Evolutionary conservation across 2,888 invertebrate species (phyloP), one percentile per base, ranked within the genome.

Genomic region (Corythucha ciliata): DNA sequence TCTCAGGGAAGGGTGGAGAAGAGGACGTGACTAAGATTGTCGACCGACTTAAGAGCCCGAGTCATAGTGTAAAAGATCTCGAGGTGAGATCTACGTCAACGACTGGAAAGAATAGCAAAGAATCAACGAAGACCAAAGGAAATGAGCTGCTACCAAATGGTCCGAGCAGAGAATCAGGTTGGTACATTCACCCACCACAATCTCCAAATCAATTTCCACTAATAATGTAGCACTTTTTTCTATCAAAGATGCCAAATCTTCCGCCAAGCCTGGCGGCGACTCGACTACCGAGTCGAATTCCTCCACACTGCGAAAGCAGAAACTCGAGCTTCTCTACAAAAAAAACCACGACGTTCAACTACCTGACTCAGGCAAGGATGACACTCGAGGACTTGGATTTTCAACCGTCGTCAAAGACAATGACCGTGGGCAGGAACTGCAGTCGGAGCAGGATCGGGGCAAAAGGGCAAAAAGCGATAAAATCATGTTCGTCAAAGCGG

Each of bases 71-170:
- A 51, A 72, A 74, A 62, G 73, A 73, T 58, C 65, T 75, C 0
- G 76, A 75, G 1, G 74, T n/a, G 75, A 0, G 72, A 74, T 60
- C 60, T 75, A 53, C 75, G 74, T 0, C 67, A 67, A 20, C 74
- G 74, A 18, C 59, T 74, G 6, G 69, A 72, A 58, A 55, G 53
- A 18, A 54, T 59, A 33, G 46, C 8, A 40, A 48, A 20, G 39
- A 48, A 12, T 27, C 14, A 32, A 41, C 16, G 24, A 47, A 47
- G 18, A 47, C 25, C 22, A 47, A 47, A 22, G 36, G 22, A 16
- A 16, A 26, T 16, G 22, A 33, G 34, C 14, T 10, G 8, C 8
- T 18, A 44, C 18, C 12, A 45, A 32, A 27, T n/a, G n/a, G n/a
- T n/a, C n/a, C n/a, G n/a, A n/a, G n/a, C n/a, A n/a, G n/a, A n/a